Evolutionary conservation across 2,797 vertebrate species (phyloP).

Genomic region (Chrosomus eos): DNA sequence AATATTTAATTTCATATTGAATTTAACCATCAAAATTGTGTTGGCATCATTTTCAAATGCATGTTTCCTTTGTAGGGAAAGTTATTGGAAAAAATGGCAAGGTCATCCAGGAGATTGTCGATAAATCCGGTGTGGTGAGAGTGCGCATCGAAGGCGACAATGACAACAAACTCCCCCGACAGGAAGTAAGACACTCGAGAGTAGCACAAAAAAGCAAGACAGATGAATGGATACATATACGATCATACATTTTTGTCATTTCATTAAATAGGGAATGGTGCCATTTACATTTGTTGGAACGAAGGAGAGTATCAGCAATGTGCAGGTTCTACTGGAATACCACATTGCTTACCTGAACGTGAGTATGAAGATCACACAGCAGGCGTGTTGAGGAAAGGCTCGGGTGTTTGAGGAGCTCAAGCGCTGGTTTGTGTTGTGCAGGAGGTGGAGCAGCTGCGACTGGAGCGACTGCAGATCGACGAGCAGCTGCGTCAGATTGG

Average conservation of each 20-base stretch:
- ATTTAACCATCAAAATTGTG: not conserved
- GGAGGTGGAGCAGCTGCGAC: slow-evolving; percentile 95
- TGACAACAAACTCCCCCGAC: slow-evolving; percentile 92
- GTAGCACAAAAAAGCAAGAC: not conserved
- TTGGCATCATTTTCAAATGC: not conserved
- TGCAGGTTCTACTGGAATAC: slow-evolving; percentile 96
- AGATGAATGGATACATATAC: not conserved
- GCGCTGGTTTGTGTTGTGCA: slow-evolving; percentile 57
- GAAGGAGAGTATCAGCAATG: slow-evolving; percentile 97
- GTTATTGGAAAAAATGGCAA: slow-evolving; percentile 99
- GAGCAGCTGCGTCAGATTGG: slow-evolving; percentile 95
- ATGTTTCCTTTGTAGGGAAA: slow-evolving; percentile 81
- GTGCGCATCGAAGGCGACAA: slow-evolving; percentile 99
- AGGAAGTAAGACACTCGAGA: slow-evolving; percentile 85
- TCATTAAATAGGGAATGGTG: slow-evolving; percentile 90
- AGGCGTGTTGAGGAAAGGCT: not conserved
- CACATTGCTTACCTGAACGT: slow-evolving; percentile 98
- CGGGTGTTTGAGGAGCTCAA: slow-evolving; percentile 16
- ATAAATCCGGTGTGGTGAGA: slow-evolving; percentile 97
- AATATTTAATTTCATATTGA: not conserved
- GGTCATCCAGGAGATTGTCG: slow-evolving; percentile 99
- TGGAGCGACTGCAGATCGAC: slow-evolving; percentile 97
- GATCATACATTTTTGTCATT: slow-evolving; percentile 27
- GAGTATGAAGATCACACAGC: slow-evolving; percentile 64
- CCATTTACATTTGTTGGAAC: slow-evolving; percentile 98